Evolutionary conservation across 2,888 invertebrate genomes (phyloP), one percentile per base, ranked within the genome.

Genomic region (Dryococelus australis): DNA sequence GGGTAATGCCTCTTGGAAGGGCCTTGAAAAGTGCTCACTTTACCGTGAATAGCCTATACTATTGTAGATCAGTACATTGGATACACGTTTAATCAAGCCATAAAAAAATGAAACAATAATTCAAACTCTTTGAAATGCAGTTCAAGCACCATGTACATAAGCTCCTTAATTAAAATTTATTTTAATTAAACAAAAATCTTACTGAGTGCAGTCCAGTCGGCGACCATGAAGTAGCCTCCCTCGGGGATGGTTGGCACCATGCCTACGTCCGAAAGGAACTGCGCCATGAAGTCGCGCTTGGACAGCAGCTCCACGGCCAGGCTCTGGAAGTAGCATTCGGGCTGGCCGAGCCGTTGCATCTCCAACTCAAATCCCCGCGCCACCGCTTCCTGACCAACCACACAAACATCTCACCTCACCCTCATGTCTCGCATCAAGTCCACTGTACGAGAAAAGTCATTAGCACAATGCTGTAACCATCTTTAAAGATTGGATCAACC

Each of bases 181-280:
- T 35, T 35, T 35, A 35, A 35, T 35, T 35, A 35, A 35, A 35
- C 35, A 35, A 35, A 35, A 35, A 35, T 35, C 35, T 35, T 65
- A 96, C 96, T 95, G 89, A 98, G 92, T 9, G 95, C 93, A 16
- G 96, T 95, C 96, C 97, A 98, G 93, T 99, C 98, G 0, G 99
- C 99, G 86, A 99, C 92, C 94, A 99, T 96, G 91, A 99, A 99
- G 93, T 99, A 99, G 0, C 99, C 99, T 5, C 98, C 99, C 90
- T 99, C 98, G 0, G 99, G 99, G 87, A 99, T 93, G 0, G 97
- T 97, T 0, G 99, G 98, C 79, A 95, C 95, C 95, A 99, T 97
- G 0, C 98, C 98, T 87, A 96, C 95, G 20, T 97, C 96, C 6
- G 91, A 92, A 43, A 98, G 93, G 88, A 97, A 95, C 90, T 96